Evolutionary conservation across 1,140 invertebrate species (phyloP), one percentile per base, ranked within the genome.

Genomic region (Pteromalus puparum): DNA sequence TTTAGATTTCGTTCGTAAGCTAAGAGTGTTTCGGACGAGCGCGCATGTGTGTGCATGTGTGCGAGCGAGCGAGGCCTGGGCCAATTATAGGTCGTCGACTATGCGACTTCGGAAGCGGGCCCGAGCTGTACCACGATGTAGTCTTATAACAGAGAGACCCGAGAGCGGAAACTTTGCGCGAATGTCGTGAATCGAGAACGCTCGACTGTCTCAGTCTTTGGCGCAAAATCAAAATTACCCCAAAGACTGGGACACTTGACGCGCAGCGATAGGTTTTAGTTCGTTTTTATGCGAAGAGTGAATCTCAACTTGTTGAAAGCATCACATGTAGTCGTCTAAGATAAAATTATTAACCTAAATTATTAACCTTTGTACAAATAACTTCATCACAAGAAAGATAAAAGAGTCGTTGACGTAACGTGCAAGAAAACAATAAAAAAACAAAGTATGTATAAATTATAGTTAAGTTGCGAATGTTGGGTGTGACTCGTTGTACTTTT

Each of bases 1-100:
- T n/a, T 53, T 83, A 83, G n/a, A 79, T 83, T 83, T 78, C 21
- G 26, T 72, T 78, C 28, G 26, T 77, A 76, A 77, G 74, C 9
- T 53, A 53, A 26, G 65, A 24, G 18, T 80, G 38, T n/a, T 34
- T 13, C 9, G 12, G 3, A 61, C 53, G 53, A 53, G 18, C 15
- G 18, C 42, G 10, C 12, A 18, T 73, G 26, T 72, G n/a, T 75
- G 15, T 81, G 46, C 46, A n/a, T 15, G 48, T 28, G 48, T 18
- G 13, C 7, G 48, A 46, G 42, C n/a, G 26, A 18, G 10, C 48
- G 46, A 46, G 30, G 30, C 34, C 34, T 42, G 65, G 48, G 48
- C 48, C 48, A 53, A 53, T 53, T 53, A 53, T 53, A 53, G 9
- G 21, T 46, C 24, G 67, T 18, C 7, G 38, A 28, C 28, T 10